Evolutionary conservation across 2,113 vertebrate species (phyloP), one percentile per base, ranked within the genome.

Genomic region (Thamnophis sirtalis): DNA sequence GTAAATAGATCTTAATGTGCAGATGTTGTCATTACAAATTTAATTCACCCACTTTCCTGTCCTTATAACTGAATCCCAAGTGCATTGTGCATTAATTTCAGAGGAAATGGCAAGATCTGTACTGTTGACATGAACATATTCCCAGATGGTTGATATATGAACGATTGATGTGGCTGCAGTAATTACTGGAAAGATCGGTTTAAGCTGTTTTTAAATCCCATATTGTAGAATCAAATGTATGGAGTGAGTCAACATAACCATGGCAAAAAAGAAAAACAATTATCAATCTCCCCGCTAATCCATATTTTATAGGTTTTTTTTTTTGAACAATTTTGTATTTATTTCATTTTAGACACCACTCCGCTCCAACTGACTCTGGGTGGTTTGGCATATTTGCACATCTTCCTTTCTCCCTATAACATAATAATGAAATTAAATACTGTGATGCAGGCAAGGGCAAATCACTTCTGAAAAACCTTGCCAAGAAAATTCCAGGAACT

Each of bases 1-100:
- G 92, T 21, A 93, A 93, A 85, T 89, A 94, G 86, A 94, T 94
- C 84, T 15, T 19, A 43, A 9, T 94, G 89, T 94, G 91, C 94
- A 86, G 92, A 63, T 93, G 60, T 48, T 48, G 15, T 80, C 92
- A 89, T 84, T 91, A 9, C 91, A 94, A 94, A 92, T 38, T 26
- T 3, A 93, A 89, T 94, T 63, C 93, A 0, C 89, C 90, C 55
- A 54, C 54, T 94, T n/a, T 17, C 91, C 24, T 93, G 43, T 80
- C 54, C 91, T 43, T 94, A 58, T 60, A 88, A 48, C 58, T 94
- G 86, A 91, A 92, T 94, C 93, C 54, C 49, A 92, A 26, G 38
- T 28, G 8, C 86, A 0, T 9, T 93, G 50, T 3, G 56, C n/a
- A 50, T 93, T 95, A 92, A 91, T 24, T 95, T 93, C 33, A 33